Base-by-base conservation (phyloP, 2,888 invertebrate species). In the Lucinisca nassula region DNA sequence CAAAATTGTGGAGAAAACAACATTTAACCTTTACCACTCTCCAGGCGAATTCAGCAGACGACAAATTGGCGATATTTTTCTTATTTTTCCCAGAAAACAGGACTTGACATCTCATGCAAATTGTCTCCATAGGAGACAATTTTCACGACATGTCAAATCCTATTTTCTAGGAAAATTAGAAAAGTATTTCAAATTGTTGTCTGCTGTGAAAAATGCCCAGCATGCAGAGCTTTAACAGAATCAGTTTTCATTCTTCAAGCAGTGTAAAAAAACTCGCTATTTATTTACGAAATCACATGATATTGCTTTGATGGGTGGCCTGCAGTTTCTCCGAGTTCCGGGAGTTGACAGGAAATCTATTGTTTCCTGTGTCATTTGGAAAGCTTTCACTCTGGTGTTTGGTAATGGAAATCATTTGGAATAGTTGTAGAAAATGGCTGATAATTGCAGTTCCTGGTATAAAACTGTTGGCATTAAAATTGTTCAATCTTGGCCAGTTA, bases 321-420 rank as follows among this genome's bases (percentile, higher is more conserved):
- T 27, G 61, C 61, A 61, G 61, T 61, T 10, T 21, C 61, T 61
- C 61, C 2, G n/a, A 21, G 55, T 55, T 55, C n/a, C 2, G 24
- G 27, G 30, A 30, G 61, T 30, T 61, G 61, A 61, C 61, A 61
- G 61, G 61, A 61, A 61, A 30, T 61, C 30, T 24, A 24, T 30
- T 30, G 61, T 61, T 61, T 61, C 61, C 61, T 24, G 61, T 61
- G 6, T 61, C 61, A 61, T 61, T 61, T 30, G 30, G 30, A 61
- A 61, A 17, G 61, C 61, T 61, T 55, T 61, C 61, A 30, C 17
- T 30, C 61, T 30, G 27, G 17, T 61, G 24, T 6, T 61, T 24
- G 30, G 21, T 61, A 61, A 61, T 61, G 61, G 61, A 61, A 61
- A 61, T 61, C 61, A 61, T 61, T 61, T 30, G 61, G 30, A 27